A percentile compares a stretch with the other conserved stretches of the same genome.
Conservation (phyloP, 2,888 invertebrate genomes). For the Lepidonotus clava region DNA sequence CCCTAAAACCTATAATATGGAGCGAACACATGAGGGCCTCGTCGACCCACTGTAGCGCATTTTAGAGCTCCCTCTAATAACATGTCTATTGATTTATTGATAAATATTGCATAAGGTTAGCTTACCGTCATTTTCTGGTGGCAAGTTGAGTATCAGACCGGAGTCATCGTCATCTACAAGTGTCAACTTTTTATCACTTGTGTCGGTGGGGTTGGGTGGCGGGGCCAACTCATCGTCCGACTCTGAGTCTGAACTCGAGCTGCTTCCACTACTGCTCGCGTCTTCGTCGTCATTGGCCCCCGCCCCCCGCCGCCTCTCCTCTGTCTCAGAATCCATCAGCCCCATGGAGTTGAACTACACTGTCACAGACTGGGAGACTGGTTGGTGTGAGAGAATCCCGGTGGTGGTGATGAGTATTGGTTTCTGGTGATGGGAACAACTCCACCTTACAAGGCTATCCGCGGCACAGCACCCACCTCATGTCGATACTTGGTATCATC, state of each 20-base stretch:
- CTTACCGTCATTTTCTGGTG: conserved; percentile 38
- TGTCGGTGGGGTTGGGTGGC: conserved; percentile 18
- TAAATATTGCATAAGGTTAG: not conserved
- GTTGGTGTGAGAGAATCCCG: too few species aligned
- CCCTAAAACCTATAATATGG: too few species aligned
- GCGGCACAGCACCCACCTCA: too few species aligned
- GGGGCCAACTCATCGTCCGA: conserved; percentile 17
- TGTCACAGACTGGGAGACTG: too few species aligned
- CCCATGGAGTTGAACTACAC: too few species aligned
- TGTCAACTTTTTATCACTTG: conserved; percentile 48
- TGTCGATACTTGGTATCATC: too few species aligned
- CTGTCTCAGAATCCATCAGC: not conserved
- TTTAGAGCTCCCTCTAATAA: not conserved
- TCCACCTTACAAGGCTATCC: too few species aligned
- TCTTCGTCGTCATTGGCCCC: not conserved
- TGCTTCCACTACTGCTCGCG: not conserved
- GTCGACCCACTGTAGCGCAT: not conserved
- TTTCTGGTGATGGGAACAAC: too few species aligned
- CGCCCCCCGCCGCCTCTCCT: not conserved
- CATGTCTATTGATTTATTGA: not conserved
- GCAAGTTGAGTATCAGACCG: conserved; percentile 1
- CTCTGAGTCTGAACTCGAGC: conserved; percentile 49
- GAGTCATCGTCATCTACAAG: conserved; percentile 56
- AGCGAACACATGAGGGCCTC: too few species aligned
- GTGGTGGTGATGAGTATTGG: too few species aligned